Conservation (phyloP, 2,888 invertebrate genomes). For the Abscondita cerata region DNA sequence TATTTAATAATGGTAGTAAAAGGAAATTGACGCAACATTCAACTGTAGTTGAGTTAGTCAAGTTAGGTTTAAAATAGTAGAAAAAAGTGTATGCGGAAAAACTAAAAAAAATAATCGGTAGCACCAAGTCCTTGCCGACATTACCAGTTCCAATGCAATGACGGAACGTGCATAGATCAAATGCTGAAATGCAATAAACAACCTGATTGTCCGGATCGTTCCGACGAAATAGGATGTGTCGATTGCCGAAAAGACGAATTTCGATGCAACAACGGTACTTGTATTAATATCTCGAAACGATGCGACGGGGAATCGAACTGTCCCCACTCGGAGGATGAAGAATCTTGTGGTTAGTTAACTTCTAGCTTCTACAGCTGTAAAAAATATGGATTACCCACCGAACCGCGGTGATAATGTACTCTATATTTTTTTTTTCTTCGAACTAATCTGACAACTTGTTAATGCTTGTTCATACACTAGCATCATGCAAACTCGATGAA, state of each 20-base stretch:
- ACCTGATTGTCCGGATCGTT: constrained; percentile 80
- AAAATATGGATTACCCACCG: background rate
- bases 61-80: too few relatives aligned
- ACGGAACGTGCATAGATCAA: constrained; percentile 62
- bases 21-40: too few relatives aligned
- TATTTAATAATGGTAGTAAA: too few relatives aligned
- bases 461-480: constrained; percentile 32
- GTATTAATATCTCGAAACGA: constrained; percentile 59
- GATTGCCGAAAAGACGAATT: constrained; percentile 62
- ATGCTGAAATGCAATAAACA: constrained; percentile 62
- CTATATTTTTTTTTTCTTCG: constrained; percentile 2
- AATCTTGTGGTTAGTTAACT: constrained; percentile 59
- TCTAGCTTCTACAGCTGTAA: constrained; percentile 2
- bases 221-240: constrained; percentile 81
- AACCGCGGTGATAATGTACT: constrained; percentile 3
- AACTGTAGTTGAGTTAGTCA: too few relatives aligned
- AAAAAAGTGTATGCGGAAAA: too few relatives aligned
- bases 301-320: constrained; percentile 64
- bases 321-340: constrained; percentile 66
- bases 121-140: constrained; percentile 51
- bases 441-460: background rate
- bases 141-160: constrained; percentile 64
- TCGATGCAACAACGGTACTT: constrained; percentile 64
- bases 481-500: constrained; percentile 56
- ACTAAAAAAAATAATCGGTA: constrained; percentile 33